Conservation (phyloP, 2,888 invertebrate species). For the Xylophagus ater region DNA sequence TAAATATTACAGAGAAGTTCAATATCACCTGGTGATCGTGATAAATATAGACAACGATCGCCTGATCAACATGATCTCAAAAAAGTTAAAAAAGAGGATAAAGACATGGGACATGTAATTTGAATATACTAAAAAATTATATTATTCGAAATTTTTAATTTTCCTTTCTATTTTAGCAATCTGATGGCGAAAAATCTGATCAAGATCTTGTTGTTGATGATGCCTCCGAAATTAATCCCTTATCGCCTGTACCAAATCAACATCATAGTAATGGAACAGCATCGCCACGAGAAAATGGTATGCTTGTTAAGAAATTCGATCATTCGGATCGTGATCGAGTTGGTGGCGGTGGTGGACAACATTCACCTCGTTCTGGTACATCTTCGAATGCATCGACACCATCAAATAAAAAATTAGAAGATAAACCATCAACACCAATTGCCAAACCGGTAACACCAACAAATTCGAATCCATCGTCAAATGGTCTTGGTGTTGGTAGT, state of each 20-base stretch:
- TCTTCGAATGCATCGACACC: slow-evolving; percentile 87
- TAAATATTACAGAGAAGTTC: slow-evolving; percentile 58
- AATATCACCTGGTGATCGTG: slow-evolving; percentile 65
- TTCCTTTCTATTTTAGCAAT: slow-evolving; percentile 44
- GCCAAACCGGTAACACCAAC: slow-evolving; percentile 85
- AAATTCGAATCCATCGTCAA: slow-evolving; percentile 43
- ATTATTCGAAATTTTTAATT: background rate
- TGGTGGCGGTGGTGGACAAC: slow-evolving; percentile 30
- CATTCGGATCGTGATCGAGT: slow-evolving; percentile 24
- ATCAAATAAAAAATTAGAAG: slow-evolving; percentile 75
- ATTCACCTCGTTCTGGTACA: slow-evolving; percentile 56
- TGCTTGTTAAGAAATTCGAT: slow-evolving; percentile 39
- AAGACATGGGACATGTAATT: slow-evolving; percentile 70
- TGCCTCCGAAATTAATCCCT: slow-evolving; percentile 67
- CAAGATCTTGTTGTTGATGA: slow-evolving; percentile 93
- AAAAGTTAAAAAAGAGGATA: slow-evolving; percentile 72
- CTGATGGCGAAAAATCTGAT: slow-evolving; percentile 76
- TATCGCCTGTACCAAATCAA: slow-evolving; percentile 48
- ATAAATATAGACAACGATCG: slow-evolving; percentile 73
- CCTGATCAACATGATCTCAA: slow-evolving; percentile 56
- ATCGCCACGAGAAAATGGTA: slow-evolving; percentile 77
- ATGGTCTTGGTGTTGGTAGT: slow-evolving; percentile 41
- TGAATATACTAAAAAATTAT: too few relatives aligned
- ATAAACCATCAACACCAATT: slow-evolving; percentile 83
- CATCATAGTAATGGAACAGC: slow-evolving; percentile 45